Conservation (phyloP, 2,797 vertebrate genomes). For the Silurus aristotelis region DNA sequence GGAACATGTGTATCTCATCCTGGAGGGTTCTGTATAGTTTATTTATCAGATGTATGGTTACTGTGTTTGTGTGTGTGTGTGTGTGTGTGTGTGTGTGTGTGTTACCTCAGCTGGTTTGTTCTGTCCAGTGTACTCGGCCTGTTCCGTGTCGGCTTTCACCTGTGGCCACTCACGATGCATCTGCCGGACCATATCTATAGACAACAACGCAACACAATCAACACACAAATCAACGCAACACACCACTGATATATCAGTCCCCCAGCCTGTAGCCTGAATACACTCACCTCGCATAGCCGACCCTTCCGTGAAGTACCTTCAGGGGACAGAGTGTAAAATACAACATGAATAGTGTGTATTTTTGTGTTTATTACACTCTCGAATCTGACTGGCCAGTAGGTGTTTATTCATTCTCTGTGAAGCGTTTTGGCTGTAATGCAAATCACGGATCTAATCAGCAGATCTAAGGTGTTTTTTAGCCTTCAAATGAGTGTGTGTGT, state of each 20-base stretch:
- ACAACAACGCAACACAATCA: background rate
- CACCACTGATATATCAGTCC: background rate
- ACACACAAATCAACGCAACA: background rate
- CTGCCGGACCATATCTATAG: conserved; percentile 30
- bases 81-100: background rate
- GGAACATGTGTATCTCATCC: too few species aligned
- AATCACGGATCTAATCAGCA: background rate
- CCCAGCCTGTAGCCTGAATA: background rate
- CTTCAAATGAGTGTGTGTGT: too few species aligned
- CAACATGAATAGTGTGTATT: background rate
- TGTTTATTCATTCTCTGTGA: background rate
- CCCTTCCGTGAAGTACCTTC: background rate
- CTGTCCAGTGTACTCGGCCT: conserved; percentile 57
- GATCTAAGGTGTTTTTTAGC: too few species aligned
- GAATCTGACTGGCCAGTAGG: background rate
- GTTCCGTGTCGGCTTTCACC: conserved; percentile 63
- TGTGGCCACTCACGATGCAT: conserved; percentile 71
- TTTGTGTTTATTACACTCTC: background rate
- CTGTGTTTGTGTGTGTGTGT: background rate
- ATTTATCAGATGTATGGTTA: background rate
- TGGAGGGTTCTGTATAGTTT: too few species aligned
- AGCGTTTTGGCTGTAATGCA: background rate
- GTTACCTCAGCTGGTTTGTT: conserved; percentile 63
- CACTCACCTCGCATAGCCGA: background rate
- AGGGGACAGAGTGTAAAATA: background rate